Evolutionary conservation across 2,797 vertebrate genomes (phyloP).

Genomic region (Pantherophis alleghaniensis): DNA sequence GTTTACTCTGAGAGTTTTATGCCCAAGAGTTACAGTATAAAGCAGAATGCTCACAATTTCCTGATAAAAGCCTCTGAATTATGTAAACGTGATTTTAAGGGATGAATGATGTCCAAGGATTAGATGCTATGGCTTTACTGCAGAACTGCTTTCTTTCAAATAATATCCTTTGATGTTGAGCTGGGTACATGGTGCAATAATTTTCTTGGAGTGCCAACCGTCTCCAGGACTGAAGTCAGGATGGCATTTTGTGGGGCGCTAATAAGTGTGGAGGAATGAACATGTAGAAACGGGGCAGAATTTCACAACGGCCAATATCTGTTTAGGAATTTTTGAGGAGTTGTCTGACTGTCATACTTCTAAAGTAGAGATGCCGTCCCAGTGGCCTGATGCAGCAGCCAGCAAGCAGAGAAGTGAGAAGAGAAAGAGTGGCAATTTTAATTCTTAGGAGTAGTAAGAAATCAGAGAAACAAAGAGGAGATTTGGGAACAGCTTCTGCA

Average conservation of each 20-base stretch:
- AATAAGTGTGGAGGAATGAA: neutral
- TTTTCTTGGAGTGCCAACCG: neutral
- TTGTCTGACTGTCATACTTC: neutral
- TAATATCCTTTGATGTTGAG: neutral
- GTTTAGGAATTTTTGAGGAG: neutral
- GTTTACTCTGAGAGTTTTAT: neutral
- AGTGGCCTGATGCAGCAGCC: neutral
- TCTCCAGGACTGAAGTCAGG: neutral
- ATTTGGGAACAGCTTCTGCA: neutral
- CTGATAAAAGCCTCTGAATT: neutral
- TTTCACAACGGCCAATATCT: neutral
- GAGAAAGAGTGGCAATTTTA: neutral
- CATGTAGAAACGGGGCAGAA: neutral
- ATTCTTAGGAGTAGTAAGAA: neutral
- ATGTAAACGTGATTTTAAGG: neutral
- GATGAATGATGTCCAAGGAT: neutral
- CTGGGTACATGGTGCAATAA: neutral
- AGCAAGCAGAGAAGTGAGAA: neutral
- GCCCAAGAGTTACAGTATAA: neutral
- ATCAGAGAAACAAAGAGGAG: neutral
- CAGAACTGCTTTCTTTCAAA: neutral
- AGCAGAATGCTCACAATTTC: neutral
- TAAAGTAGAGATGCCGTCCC: neutral
- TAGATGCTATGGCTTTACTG: neutral
- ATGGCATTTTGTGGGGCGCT: neutral